Base-by-base conservation (phyloP, 2,888 invertebrate species). In the Amiota minor region DNA sequence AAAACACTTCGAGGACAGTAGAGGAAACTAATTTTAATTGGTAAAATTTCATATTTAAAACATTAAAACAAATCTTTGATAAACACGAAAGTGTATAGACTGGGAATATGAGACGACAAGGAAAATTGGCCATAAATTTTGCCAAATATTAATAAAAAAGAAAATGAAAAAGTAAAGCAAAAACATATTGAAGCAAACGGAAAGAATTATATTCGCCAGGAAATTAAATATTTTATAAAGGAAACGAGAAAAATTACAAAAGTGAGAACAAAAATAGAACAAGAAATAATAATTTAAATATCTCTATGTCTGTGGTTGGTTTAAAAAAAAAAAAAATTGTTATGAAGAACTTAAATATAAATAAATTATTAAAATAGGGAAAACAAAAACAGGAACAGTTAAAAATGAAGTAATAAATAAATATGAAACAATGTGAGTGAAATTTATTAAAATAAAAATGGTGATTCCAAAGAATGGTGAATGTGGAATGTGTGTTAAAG, bases 181-280 rank as follows among this genome's bases (percentile, higher is more conserved):
- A 35, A 59, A 59, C 3, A 59, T 16, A 59, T 20, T 68, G 78
- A 78, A 83, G 79, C 80, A 83, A 77, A 85, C 87, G 83, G 87
- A 84, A 81, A 85, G 87, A 86, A 86, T 84, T 86, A 86, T 80
- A 79, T 76, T 76, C 78, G 78, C 72, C 69, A 84, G 84, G 84
- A 84, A 84, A 84, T 84, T 84, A 87, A 84, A 84, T 84, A 86
- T 84, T 87, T 84, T 80, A 81, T 81, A 71, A 10, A 53, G 50
- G 12, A 11, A 45, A 70, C 18, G 23, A 35, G 18, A n/a, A 47
- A 14, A 20, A 23, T 35, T 6, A 18, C 46, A 4, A 45, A 45
- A 70, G 23, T 11, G 23, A 56, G 16, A 70, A 45, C 45, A 49
- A 47, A 14, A 67, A 1, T 2, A 47, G 20, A 80, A 84, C 80